Evolutionary conservation across 2,113 vertebrate species (phyloP).

Genomic region (Suricata suricatta): DNA sequence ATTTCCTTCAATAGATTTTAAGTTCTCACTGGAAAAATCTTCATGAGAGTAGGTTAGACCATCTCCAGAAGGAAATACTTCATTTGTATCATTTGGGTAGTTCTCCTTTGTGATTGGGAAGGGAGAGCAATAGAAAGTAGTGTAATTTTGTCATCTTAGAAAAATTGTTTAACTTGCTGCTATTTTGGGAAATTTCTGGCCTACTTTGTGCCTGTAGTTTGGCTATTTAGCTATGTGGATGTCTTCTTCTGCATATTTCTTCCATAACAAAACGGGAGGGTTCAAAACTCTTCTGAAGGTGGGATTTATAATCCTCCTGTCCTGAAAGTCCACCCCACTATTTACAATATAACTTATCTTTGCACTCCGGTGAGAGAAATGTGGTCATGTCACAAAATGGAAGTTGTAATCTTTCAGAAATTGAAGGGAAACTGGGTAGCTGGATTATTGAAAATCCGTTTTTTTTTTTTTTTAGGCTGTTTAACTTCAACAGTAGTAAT

Average conservation of each 20-base stretch:
- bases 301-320: conserved; percentile 32
- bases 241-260: not conserved
- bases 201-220: not conserved
- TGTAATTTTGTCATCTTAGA: conserved; percentile 26
- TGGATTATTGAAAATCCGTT: conserved; percentile 59
- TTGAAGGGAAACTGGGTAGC: conserved; percentile 38
- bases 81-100: not conserved
- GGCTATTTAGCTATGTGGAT: not conserved
- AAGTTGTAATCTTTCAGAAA: conserved; percentile 67
- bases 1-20: conserved; percentile 30
- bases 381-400: conserved; percentile 51
- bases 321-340: not conserved
- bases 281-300: not conserved
- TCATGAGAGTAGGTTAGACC: conserved; percentile 5
- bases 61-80: not conserved
- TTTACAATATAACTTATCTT: conserved; percentile 40
- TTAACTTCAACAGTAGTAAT: conserved; percentile 54
- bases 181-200: not conserved
- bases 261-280: not conserved
- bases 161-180: not conserved
- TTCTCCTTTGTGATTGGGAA: conserved; percentile 29
- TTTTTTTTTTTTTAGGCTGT: conserved; percentile 1
- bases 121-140: not conserved
- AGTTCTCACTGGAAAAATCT: conserved; percentile 21
- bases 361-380: conserved; percentile 47